These are phyloP conservation scores for Pseudopleuronectes americanus DNA, from an alignment of 2,797 vertebrate species.

Conservation along the genomic window DNA sequence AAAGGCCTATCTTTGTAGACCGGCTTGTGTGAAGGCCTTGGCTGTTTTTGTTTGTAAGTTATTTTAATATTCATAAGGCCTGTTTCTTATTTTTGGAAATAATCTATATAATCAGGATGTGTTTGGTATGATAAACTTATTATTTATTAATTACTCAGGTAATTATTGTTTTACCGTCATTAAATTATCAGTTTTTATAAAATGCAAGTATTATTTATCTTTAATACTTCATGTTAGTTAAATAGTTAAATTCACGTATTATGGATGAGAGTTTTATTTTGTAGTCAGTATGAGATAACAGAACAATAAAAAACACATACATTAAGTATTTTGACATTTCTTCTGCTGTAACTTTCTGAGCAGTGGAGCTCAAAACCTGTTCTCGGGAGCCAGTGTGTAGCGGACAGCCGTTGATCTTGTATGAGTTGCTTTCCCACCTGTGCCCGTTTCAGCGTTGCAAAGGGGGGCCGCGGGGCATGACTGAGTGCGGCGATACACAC, in stretches of 20 bases:
- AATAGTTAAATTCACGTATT: constrained; percentile 32
- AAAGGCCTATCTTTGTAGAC: constrained; percentile 49
- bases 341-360: constrained; percentile 57
- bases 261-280: constrained; percentile 31
- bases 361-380: constrained; percentile 51
- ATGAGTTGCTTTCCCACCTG: constrained; percentile 67
- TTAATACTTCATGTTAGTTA: constrained; percentile 15
- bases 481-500: constrained; percentile 55
- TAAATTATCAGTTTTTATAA: constrained; percentile 33
- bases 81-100: constrained; percentile 15
- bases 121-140: constrained; percentile 25
- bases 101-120: constrained; percentile 9
- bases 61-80: constrained; percentile 36
- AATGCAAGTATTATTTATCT: constrained; percentile 50
- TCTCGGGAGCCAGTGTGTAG: constrained; percentile 11
- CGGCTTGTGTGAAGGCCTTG: constrained; percentile 56
- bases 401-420: constrained; percentile 19
- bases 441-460: constrained; percentile 52
- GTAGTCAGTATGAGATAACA: constrained; percentile 29
- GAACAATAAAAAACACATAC: neutral
- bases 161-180: constrained; percentile 17
- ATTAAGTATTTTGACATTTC: constrained; percentile 31
- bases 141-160: constrained; percentile 43
- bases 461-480: constrained; percentile 53
- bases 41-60: constrained; percentile 29